Percentiles rank a stretch among this genome's conserved stretches.
Conservation (phyloP, 2,797 vertebrate species). For the Oophaga sylvatica region DNA sequence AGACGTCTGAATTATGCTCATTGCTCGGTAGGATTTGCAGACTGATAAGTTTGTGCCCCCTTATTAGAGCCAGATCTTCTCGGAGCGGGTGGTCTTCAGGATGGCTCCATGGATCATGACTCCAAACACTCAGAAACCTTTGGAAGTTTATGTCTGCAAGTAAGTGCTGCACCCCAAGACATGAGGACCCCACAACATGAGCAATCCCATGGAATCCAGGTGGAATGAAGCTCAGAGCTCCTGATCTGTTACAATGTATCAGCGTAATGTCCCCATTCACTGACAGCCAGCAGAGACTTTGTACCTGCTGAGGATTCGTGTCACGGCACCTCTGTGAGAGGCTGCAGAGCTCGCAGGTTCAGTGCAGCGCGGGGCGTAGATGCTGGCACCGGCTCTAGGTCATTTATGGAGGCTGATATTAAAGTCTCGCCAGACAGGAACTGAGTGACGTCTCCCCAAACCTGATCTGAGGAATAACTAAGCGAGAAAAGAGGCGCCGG, state of each 20-base stretch:
- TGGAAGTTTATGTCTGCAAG: conserved; percentile 85
- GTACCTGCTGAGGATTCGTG: too few relatives aligned
- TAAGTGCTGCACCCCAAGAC: conserved; percentile 44
- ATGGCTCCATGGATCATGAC: conserved; percentile 92
- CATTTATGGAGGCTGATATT: background rate
- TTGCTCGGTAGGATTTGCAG: background rate
- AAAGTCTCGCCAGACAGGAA: background rate
- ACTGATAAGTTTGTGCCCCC: background rate
- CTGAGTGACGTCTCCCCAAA: conserved; percentile 1
- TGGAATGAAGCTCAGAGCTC: too few relatives aligned
- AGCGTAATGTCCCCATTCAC: too few relatives aligned
- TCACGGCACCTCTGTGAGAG: too few relatives aligned
- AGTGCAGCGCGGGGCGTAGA: background rate
- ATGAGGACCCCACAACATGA: background rate
- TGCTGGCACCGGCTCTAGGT: background rate
- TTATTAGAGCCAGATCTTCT: conserved; percentile 72
- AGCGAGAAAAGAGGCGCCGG: background rate
- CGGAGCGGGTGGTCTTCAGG: conserved; percentile 79
- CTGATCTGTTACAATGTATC: too few relatives aligned
- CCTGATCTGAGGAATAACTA: background rate
- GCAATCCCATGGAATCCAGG: background rate
- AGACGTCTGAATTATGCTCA: background rate
- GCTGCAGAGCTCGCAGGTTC: background rate
- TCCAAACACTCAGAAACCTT: conserved; percentile 82
- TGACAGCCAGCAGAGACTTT: too few relatives aligned